Base-by-base conservation (phyloP, 2,888 invertebrate species). In the Volucella zonaria region DNA sequence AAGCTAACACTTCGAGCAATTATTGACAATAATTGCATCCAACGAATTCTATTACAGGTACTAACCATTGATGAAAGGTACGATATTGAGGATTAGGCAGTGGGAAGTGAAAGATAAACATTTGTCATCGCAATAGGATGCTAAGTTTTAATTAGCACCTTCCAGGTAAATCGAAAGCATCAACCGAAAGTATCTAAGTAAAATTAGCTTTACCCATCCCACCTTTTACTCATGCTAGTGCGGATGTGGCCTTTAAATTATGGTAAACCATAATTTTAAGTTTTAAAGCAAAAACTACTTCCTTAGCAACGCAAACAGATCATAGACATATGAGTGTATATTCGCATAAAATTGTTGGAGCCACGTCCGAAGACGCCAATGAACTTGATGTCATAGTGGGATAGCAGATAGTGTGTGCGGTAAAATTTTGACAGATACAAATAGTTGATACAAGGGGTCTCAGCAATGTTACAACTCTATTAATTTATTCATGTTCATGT, bases 401-500 rank as follows among this genome's bases (percentile, higher is more conserved):
- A 40, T 52, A 58, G 40, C n/a, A 3, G 38, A 14, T 42, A 42
- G 58, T 15, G 15, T 15, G 45, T 73, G 47, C 64, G 45, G 67
- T 43, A 47, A 31, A 62, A 62, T 77, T 40, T 79, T 59, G 66
- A 68, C 76, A 61, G 18, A 40, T 61, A 31, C 31, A 31, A 31
- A 31, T 31, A 38, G 40, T 15, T 58, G 43, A 62, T n/a, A 18
- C 10, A 18, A 23, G 58, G 14, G n/a, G 6, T 54, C 6, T 31
- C 4, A 2, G 15, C 51, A 43, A 11, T 31, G 45, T 15, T 58
- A 47, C 15, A 9, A 70, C 40, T 77, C 49, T 61, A 54, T 79
- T 64, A 75, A 79, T 74, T 70, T 59, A 79, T 74, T 67, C 66
- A 70, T 81, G 64, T 59, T 75, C 73, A 76, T 73, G 82, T 54